Evolutionary conservation across 1,140 invertebrate species (phyloP), one percentile per base, ranked within the genome.

Genomic region (Trichonephila clavipes): DNA sequence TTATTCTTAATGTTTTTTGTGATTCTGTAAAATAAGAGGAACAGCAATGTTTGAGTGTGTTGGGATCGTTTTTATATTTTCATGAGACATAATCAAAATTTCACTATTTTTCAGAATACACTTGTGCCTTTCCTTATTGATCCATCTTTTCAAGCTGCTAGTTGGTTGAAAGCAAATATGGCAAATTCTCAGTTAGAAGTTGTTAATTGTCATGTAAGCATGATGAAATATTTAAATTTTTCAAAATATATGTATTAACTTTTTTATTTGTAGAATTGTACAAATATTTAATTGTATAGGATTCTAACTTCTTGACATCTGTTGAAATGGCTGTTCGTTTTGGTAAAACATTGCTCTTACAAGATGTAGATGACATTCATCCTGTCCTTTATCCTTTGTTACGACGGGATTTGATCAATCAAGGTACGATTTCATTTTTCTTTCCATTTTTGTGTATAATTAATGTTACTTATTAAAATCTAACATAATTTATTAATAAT

Each of bases 261-360:
- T n/a, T n/a, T 24, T 24, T 5, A 59, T 3, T 59, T 10, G 19
- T 19, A 3, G 59, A 58, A 77, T 16, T 18, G 34, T 18, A 21
- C 0, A 19, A 16, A 51, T 51, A 51, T 51, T 83, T 21, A 24
- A 19, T 51, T 34, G 19, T 62, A 28, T 88, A 96, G 95, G 98
- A 98, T 95, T 96, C 97, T 0, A 98, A 98, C 95, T 98, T 99
- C 94, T 95, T 97, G 24, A 98, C 97, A 1, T 97, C 97, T 24
- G 95, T 99, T 1, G 99, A 99, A 95, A 96, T 99, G 77, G 98
- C 98, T 21, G 96, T 98, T 14, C 96, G 99, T 94, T 99, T 99
- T 96, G 98, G 99, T 1, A 99, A 99, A 96, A 97, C 97, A 0
- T 95, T 99, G 1, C 96, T 99, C 7, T 96, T 99, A 58, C 97